Evolutionary conservation across 2,113 vertebrate species (phyloP), one percentile per base, ranked within the genome.

Genomic region (Aegithalos caudatus): DNA sequence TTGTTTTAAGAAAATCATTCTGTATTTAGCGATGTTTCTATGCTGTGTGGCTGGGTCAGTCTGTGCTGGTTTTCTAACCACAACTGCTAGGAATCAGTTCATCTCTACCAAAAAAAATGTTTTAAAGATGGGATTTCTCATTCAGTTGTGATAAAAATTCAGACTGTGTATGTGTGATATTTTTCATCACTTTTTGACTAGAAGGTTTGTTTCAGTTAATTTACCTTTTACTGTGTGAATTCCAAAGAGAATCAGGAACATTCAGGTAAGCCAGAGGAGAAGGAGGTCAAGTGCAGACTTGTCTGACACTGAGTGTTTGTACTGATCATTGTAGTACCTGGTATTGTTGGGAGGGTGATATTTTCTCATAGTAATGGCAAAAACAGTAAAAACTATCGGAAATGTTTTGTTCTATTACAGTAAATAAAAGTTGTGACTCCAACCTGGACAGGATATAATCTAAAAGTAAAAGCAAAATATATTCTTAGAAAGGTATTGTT

Each of bases 111-210:
- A 33, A 73, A 89, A 89, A 57, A 65, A 28, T 27, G 11, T 73
- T 77, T 69, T 73, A 65, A 77, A 42, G 7, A 56, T 35, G 44
- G 1, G 12, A 12, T 67, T 92, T 90, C 16, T 84, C 44, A 82
- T 82, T 71, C 65, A 71, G 24, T 56, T 69, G 48, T 69, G 20
- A 51, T 37, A 38, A 72, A 92, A 80, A 53, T 14, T 58, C 13
- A 70, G 25, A 18, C 6, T 74, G 6, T 37, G 10, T 58, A 14
- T 0, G 0, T 74, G 20, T 67, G 12, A 16, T 88, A 6, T 6
- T 85, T 92, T 93, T 47, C 48, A 79, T 64, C 11, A 31, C 21
- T 71, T 82, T 27, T 72, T 90, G 35, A 72, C 23, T 60, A 48
- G 44, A 70, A 57, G 14, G 8, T n/a, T 67, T 54, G 14, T 58